Conservation (phyloP, 2,113 vertebrate genomes). For the Stigmatopora argus region DNA sequence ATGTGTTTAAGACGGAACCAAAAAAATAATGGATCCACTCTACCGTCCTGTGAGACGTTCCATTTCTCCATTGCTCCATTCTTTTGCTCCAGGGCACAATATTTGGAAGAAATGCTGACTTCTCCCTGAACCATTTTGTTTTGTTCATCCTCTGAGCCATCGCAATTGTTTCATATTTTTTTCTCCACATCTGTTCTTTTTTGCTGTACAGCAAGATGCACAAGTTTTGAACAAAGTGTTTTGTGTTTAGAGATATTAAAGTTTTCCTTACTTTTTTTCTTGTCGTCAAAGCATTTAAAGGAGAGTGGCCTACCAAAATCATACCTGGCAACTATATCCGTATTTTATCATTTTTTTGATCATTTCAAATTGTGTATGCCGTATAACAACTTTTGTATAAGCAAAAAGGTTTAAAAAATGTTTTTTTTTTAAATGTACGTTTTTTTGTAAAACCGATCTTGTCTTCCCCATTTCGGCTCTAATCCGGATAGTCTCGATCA, state of each 20-base stretch:
- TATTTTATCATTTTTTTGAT: no score
- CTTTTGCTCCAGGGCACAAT: slow-evolving; percentile 46
- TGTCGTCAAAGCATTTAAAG: neutral
- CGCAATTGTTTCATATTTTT: slow-evolving; percentile 37
- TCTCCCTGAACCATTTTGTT: slow-evolving; percentile 42
- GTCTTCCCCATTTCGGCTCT: no score
- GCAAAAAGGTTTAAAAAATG: no score
- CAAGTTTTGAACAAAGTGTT: neutral
- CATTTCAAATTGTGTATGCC: no score
- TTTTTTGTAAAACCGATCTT: no score
- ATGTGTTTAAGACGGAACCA: slow-evolving; percentile 43
- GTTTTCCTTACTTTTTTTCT: neutral
- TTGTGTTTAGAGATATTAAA: neutral
- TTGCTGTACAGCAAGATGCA: slow-evolving; percentile 26
- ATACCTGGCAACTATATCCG: neutral
- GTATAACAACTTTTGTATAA: no score
- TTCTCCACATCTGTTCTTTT: slow-evolving; percentile 49
- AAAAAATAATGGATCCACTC: slow-evolving; percentile 50
- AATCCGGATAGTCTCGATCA: no score
- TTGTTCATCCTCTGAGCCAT: slow-evolving; percentile 50
- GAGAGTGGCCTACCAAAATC: neutral
- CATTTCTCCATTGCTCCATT: slow-evolving; percentile 34
- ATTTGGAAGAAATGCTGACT: slow-evolving; percentile 45
- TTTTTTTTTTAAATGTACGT: no score
- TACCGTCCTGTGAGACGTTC: slow-evolving; percentile 33